Percentiles rank a stretch among this genome's conserved stretches.
phyloP scores from a whole-genome alignment of 2,888 invertebrate species.

The Ganaspis brasiliensis region DNA sequence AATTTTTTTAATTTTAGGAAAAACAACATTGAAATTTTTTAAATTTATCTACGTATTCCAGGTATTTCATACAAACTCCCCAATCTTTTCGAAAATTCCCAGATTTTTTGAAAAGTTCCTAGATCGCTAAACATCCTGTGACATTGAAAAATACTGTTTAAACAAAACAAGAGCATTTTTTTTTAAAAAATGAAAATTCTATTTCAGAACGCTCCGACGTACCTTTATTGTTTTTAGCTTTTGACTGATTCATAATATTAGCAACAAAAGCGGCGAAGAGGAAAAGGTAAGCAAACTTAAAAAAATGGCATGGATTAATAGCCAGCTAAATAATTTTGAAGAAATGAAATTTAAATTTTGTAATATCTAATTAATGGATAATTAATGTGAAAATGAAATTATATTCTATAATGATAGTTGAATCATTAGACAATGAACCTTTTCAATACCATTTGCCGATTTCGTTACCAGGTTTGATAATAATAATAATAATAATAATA shows the following conservation, averaged over 20 bases:
- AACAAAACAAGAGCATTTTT: neutral
- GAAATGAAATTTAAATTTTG: no score
- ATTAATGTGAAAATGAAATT: no score
- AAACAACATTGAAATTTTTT: no score
- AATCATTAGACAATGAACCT: conserved; percentile 30
- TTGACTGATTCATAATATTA: conserved; percentile 35
- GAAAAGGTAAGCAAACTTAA: conserved; percentile 22
- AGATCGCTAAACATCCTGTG: no score
- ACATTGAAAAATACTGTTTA: neutral
- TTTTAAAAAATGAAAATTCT: conserved; percentile 3
- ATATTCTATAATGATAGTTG: no score
- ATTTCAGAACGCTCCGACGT: conserved; percentile 35
- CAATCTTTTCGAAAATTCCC: no score
- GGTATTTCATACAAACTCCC: no score
- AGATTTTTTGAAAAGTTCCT: no score
- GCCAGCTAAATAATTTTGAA: neutral
- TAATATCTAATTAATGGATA: no score
- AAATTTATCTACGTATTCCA: no score
- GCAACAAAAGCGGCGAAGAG: conserved; percentile 7
- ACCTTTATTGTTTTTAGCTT: conserved; percentile 23
- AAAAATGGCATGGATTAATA: neutral
- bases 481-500: neutral
- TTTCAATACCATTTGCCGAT: conserved; percentile 19
- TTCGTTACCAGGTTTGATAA: conserved; percentile 13
- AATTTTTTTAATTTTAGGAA: no score